Evolutionary conservation across 2,797 vertebrate genomes (phyloP), one percentile per base, ranked within the genome.

Genomic region (Percopsis omiscomaycus): DNA sequence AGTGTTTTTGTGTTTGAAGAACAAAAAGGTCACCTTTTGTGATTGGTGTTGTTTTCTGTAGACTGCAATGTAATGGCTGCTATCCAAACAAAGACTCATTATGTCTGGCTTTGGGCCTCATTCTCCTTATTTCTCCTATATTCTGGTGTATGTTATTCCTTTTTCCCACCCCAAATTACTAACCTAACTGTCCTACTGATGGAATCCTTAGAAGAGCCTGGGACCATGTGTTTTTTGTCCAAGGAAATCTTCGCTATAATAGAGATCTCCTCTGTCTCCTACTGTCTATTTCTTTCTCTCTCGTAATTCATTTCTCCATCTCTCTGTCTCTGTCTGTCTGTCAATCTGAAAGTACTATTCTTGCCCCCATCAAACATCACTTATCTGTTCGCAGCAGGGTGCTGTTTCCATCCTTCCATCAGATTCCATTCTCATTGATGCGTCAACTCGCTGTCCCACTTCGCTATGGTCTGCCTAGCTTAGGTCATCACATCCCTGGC

Each of bases 161-260:
- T 53, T 57, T 55, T 81, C 52, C 54, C 28, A 51, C 1, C 51
- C 15, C 29, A 37, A 37, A 50, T 32, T 0, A 64, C 22, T 47
- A 63, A 69, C 42, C 32, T 57, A 16, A 42, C 32, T 57, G 27
- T 45, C 14, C 48, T 60, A 49, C 53, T 27, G 13, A 3, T 50
- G 15, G 5, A 48, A 42, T 64, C 16, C 14, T 57, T 42, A 46
- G 22, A 47, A 22, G n/a, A 52, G 9, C 16, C 53, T 52, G 46
- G 30, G 27, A 57, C 32, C 59, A 63, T 68, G 59, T 83, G 79
- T 77, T 79, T 82, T 45, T 69, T 59, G 45, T 74, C 45, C 67
- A 50, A 55, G 15, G 37, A 63, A 73, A 58, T 74, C 15, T 27
- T 58, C 15, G 28, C 32, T 30, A 56, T 47, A 48, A 55, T 64